Conservation (phyloP, 92 coral and sea anemone species). For the Anthopleura xanthogrammica region DNA sequence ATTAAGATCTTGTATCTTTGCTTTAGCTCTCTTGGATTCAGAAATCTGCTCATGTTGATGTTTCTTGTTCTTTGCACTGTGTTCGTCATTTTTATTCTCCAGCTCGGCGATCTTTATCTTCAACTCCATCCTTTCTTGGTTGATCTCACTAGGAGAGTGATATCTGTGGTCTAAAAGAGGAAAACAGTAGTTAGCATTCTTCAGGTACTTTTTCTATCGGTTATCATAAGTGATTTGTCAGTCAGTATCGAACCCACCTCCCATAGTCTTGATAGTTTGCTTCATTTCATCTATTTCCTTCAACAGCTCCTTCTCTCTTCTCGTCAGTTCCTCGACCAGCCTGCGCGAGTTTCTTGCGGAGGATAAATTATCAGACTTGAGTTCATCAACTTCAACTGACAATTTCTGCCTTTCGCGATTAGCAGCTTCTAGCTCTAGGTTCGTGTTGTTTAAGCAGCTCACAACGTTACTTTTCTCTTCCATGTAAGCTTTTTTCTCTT, state of each 20-base stretch:
- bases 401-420: neutral
- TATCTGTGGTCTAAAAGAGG: too few species aligned
- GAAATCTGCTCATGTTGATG: neutral
- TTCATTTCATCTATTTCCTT: neutral
- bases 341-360: neutral
- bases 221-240: too few species aligned
- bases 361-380: neutral
- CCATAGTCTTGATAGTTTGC: neutral
- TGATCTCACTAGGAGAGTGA: neutral
- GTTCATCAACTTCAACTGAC: neutral
- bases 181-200: too few species aligned
- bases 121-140: neutral
- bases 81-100: neutral
- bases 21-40: neutral
- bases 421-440: neutral
- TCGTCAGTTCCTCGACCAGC: neutral
- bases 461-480: neutral
- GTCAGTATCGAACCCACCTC: neutral
- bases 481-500: neutral
- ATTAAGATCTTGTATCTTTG: neutral
- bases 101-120: neutral
- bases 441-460: neutral
- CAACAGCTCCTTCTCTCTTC: neutral
- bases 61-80: neutral
- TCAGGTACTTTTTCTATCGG: too few species aligned